These are phyloP conservation scores for Agrotis puta DNA, from an alignment of 2,888 invertebrate species.

Conservation along the genomic window DNA sequence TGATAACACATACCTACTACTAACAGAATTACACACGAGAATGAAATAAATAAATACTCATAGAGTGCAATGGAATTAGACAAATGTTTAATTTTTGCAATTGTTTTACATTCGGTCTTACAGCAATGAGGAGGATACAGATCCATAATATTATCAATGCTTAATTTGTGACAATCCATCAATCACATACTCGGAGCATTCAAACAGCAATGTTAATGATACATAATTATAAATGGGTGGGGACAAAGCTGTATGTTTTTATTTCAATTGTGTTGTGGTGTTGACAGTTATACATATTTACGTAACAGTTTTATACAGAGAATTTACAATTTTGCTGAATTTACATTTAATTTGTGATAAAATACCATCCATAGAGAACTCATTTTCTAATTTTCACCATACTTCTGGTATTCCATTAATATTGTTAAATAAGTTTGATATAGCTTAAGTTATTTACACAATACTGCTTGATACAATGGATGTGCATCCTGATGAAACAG, in stretches of 20 bases:
- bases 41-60: conserved; percentile 74
- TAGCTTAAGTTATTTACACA: conserved; percentile 84
- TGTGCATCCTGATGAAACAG: conserved; percentile 77
- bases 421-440: conserved; percentile 80
- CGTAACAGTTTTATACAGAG: conserved; percentile 74
- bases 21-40: conserved; percentile 62
- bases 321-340: conserved; percentile 79
- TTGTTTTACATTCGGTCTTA: conserved; percentile 63
- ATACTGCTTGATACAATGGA: conserved; percentile 84
- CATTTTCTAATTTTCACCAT: conserved; percentile 80
- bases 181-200: conserved; percentile 70
- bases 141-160: conserved; percentile 73
- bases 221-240: conserved; percentile 57
- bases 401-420: conserved; percentile 77
- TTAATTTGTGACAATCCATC: conserved; percentile 83
- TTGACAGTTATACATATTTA: conserved; percentile 63
- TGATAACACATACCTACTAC: conserved; percentile 73
- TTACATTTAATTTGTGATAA: conserved; percentile 73
- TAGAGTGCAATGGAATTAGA: conserved; percentile 54
- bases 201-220: conserved; percentile 72
- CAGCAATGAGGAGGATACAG: conserved; percentile 75
- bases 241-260: conserved; percentile 68
- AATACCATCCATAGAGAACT: conserved; percentile 81
- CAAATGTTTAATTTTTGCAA: conserved; percentile 58
- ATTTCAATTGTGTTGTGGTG: conserved; percentile 70